A percentile compares a stretch with the other conserved stretches of the same genome.
Conservation (phyloP, 2,888 invertebrate genomes). For the Nymphalis polychloros region DNA sequence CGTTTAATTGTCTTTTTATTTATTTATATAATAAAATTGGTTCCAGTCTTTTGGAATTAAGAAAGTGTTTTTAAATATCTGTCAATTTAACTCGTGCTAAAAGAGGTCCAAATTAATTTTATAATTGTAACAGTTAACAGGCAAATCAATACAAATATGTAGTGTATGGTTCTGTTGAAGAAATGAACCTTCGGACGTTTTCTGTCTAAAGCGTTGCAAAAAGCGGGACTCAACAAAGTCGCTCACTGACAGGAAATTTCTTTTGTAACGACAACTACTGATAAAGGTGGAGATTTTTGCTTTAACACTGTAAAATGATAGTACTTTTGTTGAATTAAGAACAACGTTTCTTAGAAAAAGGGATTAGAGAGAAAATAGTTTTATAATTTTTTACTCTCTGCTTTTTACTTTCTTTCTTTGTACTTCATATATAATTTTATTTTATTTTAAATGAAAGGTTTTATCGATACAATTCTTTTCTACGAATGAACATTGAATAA, state of each 20-base stretch:
- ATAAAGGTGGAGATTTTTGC: constrained; percentile 16
- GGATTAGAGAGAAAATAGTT: not conserved
- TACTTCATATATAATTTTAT: no score
- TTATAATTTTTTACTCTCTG: not conserved
- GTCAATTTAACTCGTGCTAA: no score
- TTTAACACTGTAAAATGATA: constrained; percentile 5
- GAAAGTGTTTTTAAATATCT: no score
- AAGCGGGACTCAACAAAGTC: constrained; percentile 37
- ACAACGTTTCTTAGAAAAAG: not conserved
- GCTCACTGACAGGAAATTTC: constrained; percentile 36
- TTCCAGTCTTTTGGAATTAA: no score
- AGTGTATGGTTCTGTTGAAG: constrained; percentile 32
- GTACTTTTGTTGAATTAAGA: constrained; percentile 12
- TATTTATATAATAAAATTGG: no score
- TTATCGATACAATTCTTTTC: no score
- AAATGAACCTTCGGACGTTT: constrained; percentile 37
- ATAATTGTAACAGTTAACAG: no score
- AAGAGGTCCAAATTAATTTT: no score
- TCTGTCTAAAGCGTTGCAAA: constrained; percentile 36
- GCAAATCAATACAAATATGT: not conserved
- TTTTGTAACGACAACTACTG: constrained; percentile 32
- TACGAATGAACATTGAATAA: no score
- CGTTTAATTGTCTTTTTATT: no score
- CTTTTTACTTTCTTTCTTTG: no score
- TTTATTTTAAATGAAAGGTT: no score